Conservation (phyloP, 2,113 vertebrate species). For the Pristiophorus japonicus region DNA sequence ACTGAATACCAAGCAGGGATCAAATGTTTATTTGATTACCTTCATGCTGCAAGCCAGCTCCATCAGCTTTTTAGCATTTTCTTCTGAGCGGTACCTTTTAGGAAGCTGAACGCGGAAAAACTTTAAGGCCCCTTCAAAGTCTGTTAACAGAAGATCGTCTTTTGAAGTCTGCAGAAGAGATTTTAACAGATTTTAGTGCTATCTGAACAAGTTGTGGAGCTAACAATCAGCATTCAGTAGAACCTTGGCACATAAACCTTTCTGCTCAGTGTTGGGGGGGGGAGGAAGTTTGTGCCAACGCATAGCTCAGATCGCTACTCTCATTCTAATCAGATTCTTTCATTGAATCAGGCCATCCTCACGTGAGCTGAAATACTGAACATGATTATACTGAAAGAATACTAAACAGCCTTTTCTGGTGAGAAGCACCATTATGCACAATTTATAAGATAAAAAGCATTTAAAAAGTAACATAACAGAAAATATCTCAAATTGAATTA, state of each 20-base stretch:
- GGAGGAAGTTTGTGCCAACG: constrained; percentile 31
- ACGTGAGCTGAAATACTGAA: constrained; percentile 27
- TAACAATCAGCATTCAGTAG: constrained; percentile 35
- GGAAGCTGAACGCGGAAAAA: constrained; percentile 97
- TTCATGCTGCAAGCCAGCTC: constrained; percentile 95
- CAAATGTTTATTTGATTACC: constrained; percentile 55
- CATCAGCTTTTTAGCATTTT: constrained; percentile 97
- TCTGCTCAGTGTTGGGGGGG: not conserved
- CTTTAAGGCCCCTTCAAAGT: constrained; percentile 95
- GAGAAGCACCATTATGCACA: not conserved
- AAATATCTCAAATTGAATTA: not conserved
- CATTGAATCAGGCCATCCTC: constrained; percentile 37
- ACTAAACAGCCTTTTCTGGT: not conserved
- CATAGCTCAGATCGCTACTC: constrained; percentile 39
- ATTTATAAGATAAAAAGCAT: not conserved
- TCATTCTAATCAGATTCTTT: constrained; percentile 33
- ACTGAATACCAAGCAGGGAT: not conserved
- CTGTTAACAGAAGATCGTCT: constrained; percentile 86
- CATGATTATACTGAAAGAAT: not conserved
- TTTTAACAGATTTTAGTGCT: constrained; percentile 6
- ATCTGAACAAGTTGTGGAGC: not conserved
- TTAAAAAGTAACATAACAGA: not conserved
- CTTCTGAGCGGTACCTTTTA: constrained; percentile 93
- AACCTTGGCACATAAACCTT: not conserved
- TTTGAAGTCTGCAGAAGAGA: constrained; percentile 73